A percentile compares a stretch with the other conserved stretches of the same genome.
phyloP scores from a whole-genome alignment of 2,113 vertebrate species.

The Sorex fumeus region DNA sequence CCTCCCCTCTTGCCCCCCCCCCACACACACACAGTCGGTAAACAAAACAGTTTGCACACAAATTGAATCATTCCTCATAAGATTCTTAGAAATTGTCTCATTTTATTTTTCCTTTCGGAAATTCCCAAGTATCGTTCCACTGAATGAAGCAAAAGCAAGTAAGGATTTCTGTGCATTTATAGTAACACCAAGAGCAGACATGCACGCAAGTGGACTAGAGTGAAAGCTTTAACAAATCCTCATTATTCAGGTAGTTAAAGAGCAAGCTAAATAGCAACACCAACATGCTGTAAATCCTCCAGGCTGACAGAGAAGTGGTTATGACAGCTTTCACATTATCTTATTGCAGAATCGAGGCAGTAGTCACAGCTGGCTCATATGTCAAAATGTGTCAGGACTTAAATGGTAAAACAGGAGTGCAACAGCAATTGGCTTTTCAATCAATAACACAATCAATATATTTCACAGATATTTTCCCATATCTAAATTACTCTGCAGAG shows the following conservation, averaged over 20 bases:
- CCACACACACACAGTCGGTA: slow-evolving; percentile 47
- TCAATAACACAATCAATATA: slow-evolving; percentile 94
- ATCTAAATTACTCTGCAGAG: slow-evolving; percentile 94
- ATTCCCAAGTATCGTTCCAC: slow-evolving; percentile 75
- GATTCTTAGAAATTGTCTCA: slow-evolving; percentile 80
- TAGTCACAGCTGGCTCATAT: slow-evolving; percentile 92
- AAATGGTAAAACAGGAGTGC: slow-evolving; percentile 93
- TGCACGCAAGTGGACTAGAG: slow-evolving; percentile 60
- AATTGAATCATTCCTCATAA: slow-evolving; percentile 76
- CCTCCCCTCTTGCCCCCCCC: no score
- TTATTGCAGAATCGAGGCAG: slow-evolving; percentile 90
- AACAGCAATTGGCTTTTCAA: slow-evolving; percentile 95
- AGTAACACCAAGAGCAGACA: slow-evolving; percentile 76
- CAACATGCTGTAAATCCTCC: slow-evolving; percentile 88
- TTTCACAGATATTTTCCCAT: slow-evolving; percentile 95
- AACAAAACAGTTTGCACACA: slow-evolving; percentile 24
- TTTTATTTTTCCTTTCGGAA: slow-evolving; percentile 76
- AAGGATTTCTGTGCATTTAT: not conserved
- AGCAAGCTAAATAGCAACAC: slow-evolving; percentile 87
- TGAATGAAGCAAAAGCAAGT: not conserved
- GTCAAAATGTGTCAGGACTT: slow-evolving; percentile 94
- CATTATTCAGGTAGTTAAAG: slow-evolving; percentile 90
- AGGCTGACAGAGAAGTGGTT: slow-evolving; percentile 88
- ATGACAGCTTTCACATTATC: slow-evolving; percentile 92
- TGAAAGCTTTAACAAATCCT: slow-evolving; percentile 87